Evolutionary conservation across 2,888 invertebrate genomes (phyloP).

Genomic region (Cantharis lateralis): DNA sequence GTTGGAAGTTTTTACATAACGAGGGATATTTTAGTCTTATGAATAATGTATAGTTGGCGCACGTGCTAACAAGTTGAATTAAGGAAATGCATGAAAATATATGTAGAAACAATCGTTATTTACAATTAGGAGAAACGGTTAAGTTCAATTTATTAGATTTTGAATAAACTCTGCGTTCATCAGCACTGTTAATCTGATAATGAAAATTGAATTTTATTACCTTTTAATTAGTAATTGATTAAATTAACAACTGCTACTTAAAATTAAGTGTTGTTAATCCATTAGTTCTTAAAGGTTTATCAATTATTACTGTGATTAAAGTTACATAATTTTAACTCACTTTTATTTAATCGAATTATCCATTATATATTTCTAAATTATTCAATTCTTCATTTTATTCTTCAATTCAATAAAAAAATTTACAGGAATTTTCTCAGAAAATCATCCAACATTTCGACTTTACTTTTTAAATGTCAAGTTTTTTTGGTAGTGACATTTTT

Average conservation of each 20-base stretch:
- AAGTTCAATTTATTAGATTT: conserved; percentile 7
- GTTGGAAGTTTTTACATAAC: conserved; percentile 14
- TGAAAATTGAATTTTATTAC: conserved; percentile 8
- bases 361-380: neutral
- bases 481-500: no score
- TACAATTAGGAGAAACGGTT: conserved; percentile 13
- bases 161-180: conserved; percentile 2
- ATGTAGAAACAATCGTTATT: conserved; percentile 14
- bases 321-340: neutral
- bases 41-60: conserved; percentile 24
- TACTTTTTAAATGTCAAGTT: no score
- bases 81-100: conserved; percentile 17
- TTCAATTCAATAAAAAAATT: no score
- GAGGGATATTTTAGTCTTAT: conserved; percentile 23
- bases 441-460: no score
- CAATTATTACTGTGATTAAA: neutral
- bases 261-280: neutral
- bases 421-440: no score
- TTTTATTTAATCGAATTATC: neutral
- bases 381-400: no score
- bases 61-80: conserved; percentile 16
- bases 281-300: neutral
- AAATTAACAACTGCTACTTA: neutral
- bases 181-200: conserved; percentile 4
- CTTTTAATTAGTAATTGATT: conserved; percentile 9